These are phyloP conservation scores for Sylvilagus floridanus DNA, from an alignment of 2,797 vertebrate genomes.

Conservation along the genomic window DNA sequence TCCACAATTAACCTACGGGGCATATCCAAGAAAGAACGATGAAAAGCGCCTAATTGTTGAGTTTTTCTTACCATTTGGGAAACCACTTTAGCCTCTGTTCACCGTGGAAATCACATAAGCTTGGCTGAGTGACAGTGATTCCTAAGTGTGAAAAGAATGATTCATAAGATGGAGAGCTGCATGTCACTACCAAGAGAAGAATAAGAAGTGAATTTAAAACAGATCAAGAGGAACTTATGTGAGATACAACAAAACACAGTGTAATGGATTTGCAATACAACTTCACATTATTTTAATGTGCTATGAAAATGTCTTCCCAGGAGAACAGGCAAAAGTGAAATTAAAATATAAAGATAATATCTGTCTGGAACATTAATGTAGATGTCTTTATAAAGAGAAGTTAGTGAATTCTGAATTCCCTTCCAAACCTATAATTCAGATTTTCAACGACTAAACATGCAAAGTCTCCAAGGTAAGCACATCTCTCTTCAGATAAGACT, in stretches of 20 bases:
- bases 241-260: conserved; percentile 12
- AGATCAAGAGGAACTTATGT: conserved; percentile 4
- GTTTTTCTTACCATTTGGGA: background rate
- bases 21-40: background rate
- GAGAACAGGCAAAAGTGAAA: conserved; percentile 10
- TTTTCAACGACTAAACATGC: conserved; percentile 41
- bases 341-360: background rate
- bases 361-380: conserved; percentile 37
- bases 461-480: conserved; percentile 44
- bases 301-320: conserved; percentile 34
- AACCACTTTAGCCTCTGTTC: background rate
- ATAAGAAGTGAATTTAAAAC: conserved; percentile 34
- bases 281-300: conserved; percentile 38
- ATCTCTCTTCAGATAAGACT: conserved; percentile 48
- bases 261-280: conserved; percentile 28
- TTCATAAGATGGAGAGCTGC: background rate
- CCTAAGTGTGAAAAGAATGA: background rate
- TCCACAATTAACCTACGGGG: background rate
- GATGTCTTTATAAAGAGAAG: conserved; percentile 39
- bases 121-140: background rate
- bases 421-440: conserved; percentile 35
- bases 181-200: background rate
- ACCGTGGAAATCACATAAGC: background rate
- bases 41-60: background rate
- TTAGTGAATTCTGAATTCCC: conserved; percentile 36